Conservation (phyloP, 2,888 invertebrate genomes). For the Endotricha flammealis region DNA sequence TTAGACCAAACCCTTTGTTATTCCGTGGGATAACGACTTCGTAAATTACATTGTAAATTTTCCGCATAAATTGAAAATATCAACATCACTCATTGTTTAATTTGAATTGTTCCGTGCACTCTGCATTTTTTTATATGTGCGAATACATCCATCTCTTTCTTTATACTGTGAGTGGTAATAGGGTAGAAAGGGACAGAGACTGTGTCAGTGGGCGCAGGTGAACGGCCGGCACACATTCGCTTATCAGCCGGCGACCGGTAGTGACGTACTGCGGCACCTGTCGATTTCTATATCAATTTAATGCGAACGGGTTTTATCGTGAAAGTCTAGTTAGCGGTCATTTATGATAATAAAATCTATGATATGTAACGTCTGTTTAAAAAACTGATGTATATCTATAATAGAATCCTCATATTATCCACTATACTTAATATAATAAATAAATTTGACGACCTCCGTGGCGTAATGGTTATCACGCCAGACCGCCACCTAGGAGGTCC, state of each 20-base stretch:
- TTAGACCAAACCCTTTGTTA: slow-evolving; percentile 28
- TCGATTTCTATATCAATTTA: slow-evolving; percentile 40
- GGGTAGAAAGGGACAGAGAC: slow-evolving; percentile 46
- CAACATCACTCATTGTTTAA: slow-evolving; percentile 45
- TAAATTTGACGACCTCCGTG: too few species aligned
- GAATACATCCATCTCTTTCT: slow-evolving; percentile 29
- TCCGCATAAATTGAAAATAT: slow-evolving; percentile 52
- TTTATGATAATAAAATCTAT: slow-evolving; percentile 3
- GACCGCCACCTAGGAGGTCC: too few species aligned
- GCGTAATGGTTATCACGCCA: too few species aligned
- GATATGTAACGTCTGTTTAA: too few species aligned
- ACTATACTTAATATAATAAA: too few species aligned
- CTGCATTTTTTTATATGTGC: slow-evolving; percentile 11
- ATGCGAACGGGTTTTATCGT: slow-evolving; percentile 15
- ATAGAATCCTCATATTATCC: too few species aligned
- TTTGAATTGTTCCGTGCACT: slow-evolving; percentile 33
- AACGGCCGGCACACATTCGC: slow-evolving; percentile 73
- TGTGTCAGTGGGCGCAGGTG: slow-evolving; percentile 71
- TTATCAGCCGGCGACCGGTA: slow-evolving; percentile 66
- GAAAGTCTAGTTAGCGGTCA: slow-evolving; percentile 10
- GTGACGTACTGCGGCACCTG: slow-evolving; percentile 59
- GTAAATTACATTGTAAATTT: slow-evolving; percentile 47
- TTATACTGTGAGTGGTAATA: slow-evolving; percentile 14
- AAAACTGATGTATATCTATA: too few species aligned
- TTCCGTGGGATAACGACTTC: slow-evolving; percentile 36